Evolutionary conservation across 2,888 invertebrate species (phyloP).

Genomic region (Bembecia ichneumoniformis): DNA sequence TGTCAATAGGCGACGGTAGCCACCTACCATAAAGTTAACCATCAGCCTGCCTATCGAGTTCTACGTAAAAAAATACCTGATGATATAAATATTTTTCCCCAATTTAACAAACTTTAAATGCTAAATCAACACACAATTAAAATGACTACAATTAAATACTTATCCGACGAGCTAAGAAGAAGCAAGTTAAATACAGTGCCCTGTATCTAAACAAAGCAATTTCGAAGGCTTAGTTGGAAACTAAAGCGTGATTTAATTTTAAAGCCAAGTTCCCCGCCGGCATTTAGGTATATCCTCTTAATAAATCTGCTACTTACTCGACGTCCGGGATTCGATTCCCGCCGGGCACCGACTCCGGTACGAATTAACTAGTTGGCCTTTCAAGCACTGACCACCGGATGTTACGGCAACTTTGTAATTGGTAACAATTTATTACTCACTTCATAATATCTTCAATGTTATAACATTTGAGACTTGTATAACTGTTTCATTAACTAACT

Average conservation of each 20-base stretch:
- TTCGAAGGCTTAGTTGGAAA: constrained; percentile 48
- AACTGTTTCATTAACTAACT: not conserved
- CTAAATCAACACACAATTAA: no score
- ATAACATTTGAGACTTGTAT: not conserved
- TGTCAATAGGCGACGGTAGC: no score
- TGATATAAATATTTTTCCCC: no score
- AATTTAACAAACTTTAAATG: no score
- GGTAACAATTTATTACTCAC: constrained; percentile 30
- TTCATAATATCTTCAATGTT: constrained; percentile 4
- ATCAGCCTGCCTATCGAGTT: no score
- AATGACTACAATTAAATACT: no score
- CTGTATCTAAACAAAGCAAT: constrained; percentile 44
- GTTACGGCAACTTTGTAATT: constrained; percentile 38
- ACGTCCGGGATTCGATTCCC: constrained; percentile 60
- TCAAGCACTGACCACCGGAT: constrained; percentile 48
- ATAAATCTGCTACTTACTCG: constrained; percentile 62
- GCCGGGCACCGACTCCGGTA: constrained; percentile 38
- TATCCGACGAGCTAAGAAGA: no score
- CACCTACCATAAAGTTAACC: no score
- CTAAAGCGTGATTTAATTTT: constrained; percentile 63
- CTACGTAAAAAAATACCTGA: no score
- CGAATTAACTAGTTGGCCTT: constrained; percentile 52
- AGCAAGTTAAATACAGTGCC: constrained; percentile 6
- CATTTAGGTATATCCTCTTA: constrained; percentile 55
- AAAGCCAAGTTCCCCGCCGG: constrained; percentile 38